phyloP scores from a whole-genome alignment of 2,797 vertebrate species.

The Babyrousa celebensis region DNA sequence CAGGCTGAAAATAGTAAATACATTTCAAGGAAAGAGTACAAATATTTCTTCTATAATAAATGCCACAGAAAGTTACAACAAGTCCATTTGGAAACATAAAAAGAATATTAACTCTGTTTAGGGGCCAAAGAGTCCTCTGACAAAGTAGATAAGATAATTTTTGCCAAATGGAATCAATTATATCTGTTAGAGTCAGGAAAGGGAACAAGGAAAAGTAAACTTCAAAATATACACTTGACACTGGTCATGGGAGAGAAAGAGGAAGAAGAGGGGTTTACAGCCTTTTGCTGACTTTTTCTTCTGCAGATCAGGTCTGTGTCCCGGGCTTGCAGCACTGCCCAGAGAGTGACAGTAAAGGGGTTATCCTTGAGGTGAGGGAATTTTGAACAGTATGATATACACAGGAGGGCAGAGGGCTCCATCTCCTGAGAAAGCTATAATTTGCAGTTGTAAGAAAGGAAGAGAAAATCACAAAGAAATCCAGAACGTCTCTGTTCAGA shows the following conservation, averaged over 20 bases:
- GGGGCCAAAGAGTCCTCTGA: conserved; percentile 16
- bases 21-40: conserved; percentile 50
- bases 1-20: conserved; percentile 49
- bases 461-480: background rate
- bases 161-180: conserved; percentile 36
- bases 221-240: background rate
- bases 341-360: background rate
- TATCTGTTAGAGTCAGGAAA: background rate
- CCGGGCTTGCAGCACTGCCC: background rate
- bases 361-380: background rate
- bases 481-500: background rate
- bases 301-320: background rate
- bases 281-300: background rate
- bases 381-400: background rate
- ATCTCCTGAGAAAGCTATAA: background rate
- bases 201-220: background rate
- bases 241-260: background rate
- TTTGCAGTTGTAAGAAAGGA: background rate
- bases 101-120: conserved; percentile 63
- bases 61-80: conserved; percentile 53
- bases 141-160: conserved; percentile 40
- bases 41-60: conserved; percentile 51
- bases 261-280: background rate
- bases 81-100: conserved; percentile 58
- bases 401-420: background rate